Percentiles rank a stretch among this genome's conserved stretches.
Evolutionary conservation across 2,113 vertebrate genomes (phyloP).

Genomic region (Cyphomyrus plagiostoma): DNA sequence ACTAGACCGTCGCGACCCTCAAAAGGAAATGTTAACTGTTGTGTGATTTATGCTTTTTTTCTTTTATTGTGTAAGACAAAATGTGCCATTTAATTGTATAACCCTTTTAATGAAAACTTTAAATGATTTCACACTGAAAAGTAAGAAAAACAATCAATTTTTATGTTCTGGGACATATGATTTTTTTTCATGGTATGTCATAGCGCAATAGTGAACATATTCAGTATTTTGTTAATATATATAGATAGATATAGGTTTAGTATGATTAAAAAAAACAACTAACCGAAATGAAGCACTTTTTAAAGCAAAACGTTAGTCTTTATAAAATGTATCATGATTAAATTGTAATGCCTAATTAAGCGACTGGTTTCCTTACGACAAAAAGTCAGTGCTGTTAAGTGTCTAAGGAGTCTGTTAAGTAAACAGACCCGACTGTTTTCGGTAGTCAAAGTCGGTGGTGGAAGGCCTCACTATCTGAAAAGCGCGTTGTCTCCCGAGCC

Average conservation of each 20-base stretch:
- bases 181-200: conserved; percentile 50
- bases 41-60: conserved; percentile 57
- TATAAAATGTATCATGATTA: conserved; percentile 42
- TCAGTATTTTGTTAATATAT: conserved; percentile 59
- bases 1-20: conserved; percentile 57
- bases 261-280: conserved; percentile 49
- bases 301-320: conserved; percentile 54
- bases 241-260: conserved; percentile 62
- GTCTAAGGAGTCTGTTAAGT: conserved; percentile 8
- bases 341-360: conserved; percentile 29
- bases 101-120: conserved; percentile 44
- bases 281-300: conserved; percentile 70
- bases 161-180: conserved; percentile 46
- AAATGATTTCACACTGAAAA: conserved; percentile 51
- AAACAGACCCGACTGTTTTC: neutral
- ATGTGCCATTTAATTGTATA: conserved; percentile 58
- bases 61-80: conserved; percentile 49
- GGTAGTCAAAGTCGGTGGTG: neutral
- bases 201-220: conserved; percentile 58
- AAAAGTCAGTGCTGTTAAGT: conserved; percentile 10
- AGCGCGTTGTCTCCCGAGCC: neutral
- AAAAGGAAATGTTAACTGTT: conserved; percentile 57
- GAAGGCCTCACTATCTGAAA: neutral
- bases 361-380: conserved; percentile 13
- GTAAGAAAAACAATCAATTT: conserved; percentile 50